These are phyloP conservation scores for Merops nubicus DNA, from an alignment of 2,113 vertebrate genomes.

Conservation along the genomic window DNA sequence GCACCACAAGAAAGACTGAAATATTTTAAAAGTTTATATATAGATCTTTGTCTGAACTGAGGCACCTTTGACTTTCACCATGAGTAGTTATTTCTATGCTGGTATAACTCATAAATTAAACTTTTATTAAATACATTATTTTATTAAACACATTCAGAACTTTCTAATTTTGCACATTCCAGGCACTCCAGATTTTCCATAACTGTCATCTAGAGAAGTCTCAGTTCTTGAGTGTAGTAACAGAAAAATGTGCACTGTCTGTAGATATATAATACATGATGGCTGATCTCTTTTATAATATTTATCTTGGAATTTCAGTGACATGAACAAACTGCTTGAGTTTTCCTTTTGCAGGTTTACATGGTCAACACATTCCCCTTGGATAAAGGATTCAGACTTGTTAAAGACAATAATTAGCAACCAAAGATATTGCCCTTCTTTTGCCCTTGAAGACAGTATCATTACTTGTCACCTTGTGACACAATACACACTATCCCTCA, in stretches of 20 bases:
- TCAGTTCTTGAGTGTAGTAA: not conserved
- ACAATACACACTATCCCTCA: not conserved
- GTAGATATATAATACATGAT: constrained; percentile 12
- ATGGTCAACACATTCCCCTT: not conserved
- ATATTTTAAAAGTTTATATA: not conserved
- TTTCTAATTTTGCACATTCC: constrained; percentile 62
- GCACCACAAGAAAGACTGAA: not conserved
- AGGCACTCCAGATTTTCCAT: constrained; percentile 48
- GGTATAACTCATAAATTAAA: constrained; percentile 62
- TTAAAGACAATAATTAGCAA: not conserved
- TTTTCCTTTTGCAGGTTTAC: not conserved
- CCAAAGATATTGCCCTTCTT: not conserved
- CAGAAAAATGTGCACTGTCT: constrained; percentile 40
- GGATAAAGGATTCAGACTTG: not conserved
- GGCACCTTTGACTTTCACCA: constrained; percentile 30
- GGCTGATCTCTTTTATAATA: not conserved
- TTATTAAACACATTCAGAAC: constrained; percentile 40
- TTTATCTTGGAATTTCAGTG: not conserved
- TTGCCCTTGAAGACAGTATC: not conserved
- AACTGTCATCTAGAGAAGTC: constrained; percentile 49
- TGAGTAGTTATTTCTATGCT: constrained; percentile 33
- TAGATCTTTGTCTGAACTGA: constrained; percentile 9
- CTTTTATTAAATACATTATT: constrained; percentile 53
- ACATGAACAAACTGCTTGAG: not conserved
- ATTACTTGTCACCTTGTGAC: not conserved